phyloP scores from a whole-genome alignment of 2,113 vertebrate genomes.

The Phrynosoma platyrhinos region DNA sequence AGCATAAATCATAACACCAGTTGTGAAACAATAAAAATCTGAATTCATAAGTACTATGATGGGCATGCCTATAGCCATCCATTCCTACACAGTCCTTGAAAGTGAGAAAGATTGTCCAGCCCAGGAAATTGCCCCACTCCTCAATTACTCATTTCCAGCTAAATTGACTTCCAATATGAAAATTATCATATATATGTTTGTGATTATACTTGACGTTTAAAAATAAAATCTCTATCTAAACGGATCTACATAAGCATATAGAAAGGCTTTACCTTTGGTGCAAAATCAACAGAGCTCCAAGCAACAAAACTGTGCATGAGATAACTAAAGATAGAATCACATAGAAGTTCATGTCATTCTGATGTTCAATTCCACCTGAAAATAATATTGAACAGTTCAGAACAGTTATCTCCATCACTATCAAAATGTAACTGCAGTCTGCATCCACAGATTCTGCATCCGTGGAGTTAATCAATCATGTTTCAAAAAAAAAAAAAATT shows the following conservation, averaged over 20 bases:
- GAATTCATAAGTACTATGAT: not conserved
- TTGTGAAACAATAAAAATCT: not conserved
- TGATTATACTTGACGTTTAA: not conserved
- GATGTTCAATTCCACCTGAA: constrained; percentile 74
- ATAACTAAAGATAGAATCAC: constrained; percentile 84
- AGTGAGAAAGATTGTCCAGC: not conserved
- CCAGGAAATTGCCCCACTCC: not conserved
- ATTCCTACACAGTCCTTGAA: not conserved
- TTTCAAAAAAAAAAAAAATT: too few species aligned
- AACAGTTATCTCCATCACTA: constrained; percentile 19
- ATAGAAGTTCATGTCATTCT: constrained; percentile 76
- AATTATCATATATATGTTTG: not conserved
- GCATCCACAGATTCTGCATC: too few species aligned
- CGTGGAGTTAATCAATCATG: too few species aligned
- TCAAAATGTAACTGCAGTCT: not conserved
- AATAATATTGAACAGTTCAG: constrained; percentile 53
- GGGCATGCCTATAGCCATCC: not conserved
- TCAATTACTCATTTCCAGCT: not conserved
- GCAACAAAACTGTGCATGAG: constrained; percentile 83
- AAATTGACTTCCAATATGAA: not conserved
- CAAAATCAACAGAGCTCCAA: constrained; percentile 84
- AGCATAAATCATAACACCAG: not conserved
- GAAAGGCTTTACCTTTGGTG: constrained; percentile 83
- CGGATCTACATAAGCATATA: fast-evolving
- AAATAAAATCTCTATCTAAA: not conserved